These are phyloP conservation scores for Trachelus tabidus DNA, from an alignment of 2,888 invertebrate species.

Conservation along the genomic window DNA sequence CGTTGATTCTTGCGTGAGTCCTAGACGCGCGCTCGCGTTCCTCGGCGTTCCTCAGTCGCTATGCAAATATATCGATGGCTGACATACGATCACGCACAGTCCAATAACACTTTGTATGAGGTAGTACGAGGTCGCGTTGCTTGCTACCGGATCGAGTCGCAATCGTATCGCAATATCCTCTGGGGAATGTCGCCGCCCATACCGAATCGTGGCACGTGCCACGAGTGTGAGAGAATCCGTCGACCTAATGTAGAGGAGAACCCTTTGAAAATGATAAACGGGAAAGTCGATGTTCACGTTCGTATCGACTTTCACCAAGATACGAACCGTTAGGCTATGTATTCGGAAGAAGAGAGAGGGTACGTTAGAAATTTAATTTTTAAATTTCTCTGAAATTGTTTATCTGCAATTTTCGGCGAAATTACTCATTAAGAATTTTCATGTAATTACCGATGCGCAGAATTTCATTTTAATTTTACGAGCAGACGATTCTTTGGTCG, in stretches of 20 bases:
- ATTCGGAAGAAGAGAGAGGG: background rate
- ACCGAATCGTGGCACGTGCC: background rate
- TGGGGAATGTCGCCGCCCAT: constrained; percentile 7
- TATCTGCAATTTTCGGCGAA: background rate
- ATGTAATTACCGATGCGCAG: background rate
- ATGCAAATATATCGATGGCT: background rate
- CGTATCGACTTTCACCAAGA: background rate
- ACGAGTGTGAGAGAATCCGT: background rate
- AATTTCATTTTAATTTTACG: background rate
- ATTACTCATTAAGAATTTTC: background rate
- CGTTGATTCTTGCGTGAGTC: background rate
- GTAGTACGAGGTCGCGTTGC: background rate
- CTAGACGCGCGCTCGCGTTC: background rate
- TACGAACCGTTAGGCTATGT: background rate
- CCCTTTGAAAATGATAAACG: background rate
- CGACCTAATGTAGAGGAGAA: background rate
- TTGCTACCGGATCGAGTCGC: constrained; percentile 8
- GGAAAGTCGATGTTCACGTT: background rate
- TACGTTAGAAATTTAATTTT: background rate
- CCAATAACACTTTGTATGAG: background rate
- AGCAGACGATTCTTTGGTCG: background rate
- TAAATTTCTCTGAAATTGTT: background rate
- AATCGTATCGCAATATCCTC: constrained; percentile 19
- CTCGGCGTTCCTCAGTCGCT: background rate
- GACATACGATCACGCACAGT: background rate